Evolutionary conservation across 2,113 vertebrate species (phyloP), one percentile per base, ranked within the genome.

Genomic region (Xiphorhynchus elegans): DNA sequence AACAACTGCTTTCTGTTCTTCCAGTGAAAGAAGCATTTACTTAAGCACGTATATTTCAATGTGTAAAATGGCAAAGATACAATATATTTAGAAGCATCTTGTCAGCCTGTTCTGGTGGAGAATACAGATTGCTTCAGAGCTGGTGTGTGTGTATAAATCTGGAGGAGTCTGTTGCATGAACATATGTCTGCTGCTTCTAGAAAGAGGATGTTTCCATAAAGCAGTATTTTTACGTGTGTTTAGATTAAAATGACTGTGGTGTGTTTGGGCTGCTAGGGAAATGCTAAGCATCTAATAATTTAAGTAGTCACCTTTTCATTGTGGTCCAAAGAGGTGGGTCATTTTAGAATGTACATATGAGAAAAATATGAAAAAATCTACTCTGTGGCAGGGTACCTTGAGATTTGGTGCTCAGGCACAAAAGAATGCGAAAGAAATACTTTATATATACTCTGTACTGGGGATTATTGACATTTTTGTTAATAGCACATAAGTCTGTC

Each of bases 91-190:
- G 72, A 63, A 80, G 20, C 64, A 55, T 62, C 55, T 69, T 42
- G 18, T 59, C 50, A 50, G 25, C 40, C 39, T 37, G 7, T 80
- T 75, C n/a, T 49, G 16, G 15, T 23, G 33, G 37, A 28, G 31
- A 47, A 46, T 5, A 7, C 29, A 47, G n/a, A 39, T 47, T 74
- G n/a, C 55, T 66, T 16, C 25, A 35, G 31, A 58, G 26, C 10
- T 3, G 3, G 0, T 1, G 2, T 12, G 13, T 49, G 5, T 20
- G 7, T 26, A 6, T 33, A 29, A 52, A 44, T 56, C 39, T 67
- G 67, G 66, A 78, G 52, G 44, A 40, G 33, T 39, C 46, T 31
- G 23, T 79, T 68, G 33, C 52, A 13, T 68, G 84, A 89, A 24
- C 1, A 0, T 35, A 7, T 5, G 28, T 50, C 49, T 68, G 35